These are phyloP conservation scores for Natator depressus DNA, from an alignment of 2,113 vertebrate species.

Conservation along the genomic window DNA sequence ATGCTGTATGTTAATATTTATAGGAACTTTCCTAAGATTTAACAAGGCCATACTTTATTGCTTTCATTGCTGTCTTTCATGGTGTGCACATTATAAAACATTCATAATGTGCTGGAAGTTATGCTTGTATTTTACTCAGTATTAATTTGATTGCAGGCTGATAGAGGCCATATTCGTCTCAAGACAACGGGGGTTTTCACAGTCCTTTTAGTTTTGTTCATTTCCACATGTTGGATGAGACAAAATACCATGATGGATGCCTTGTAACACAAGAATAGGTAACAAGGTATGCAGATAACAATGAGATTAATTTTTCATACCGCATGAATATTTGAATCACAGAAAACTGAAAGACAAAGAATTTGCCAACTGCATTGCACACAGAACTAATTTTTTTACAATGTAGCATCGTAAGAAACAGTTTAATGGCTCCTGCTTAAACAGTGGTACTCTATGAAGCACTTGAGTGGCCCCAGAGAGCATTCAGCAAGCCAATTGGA, in stretches of 20 bases:
- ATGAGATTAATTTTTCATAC: background rate
- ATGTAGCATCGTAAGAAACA: background rate
- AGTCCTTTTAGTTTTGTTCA: background rate
- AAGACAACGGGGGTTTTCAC: background rate
- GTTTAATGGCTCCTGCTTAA: conserved; percentile 12
- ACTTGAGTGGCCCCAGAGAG: conserved; percentile 5
- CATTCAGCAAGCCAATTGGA: background rate
- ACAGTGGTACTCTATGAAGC: background rate
- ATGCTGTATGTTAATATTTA: conserved; percentile 66
- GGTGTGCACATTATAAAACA: conserved; percentile 43
- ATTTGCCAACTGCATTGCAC: background rate
- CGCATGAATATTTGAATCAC: background rate
- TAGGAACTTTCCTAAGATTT: conserved; percentile 61
- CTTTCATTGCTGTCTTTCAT: conserved; percentile 29
- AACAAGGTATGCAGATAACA: conserved; percentile 6
- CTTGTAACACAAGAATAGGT: no score
- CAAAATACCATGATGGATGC: background rate
- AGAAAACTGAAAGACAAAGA: background rate
- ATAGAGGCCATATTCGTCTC: background rate
- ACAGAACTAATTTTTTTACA: background rate
- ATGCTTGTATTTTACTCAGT: background rate
- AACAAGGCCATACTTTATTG: conserved; percentile 22
- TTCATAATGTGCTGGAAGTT: conserved; percentile 18
- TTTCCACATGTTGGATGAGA: background rate
- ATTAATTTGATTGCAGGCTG: conserved; percentile 3